Conservation (phyloP, 1,140 invertebrate species). For the Mactra quadrangularis region DNA sequence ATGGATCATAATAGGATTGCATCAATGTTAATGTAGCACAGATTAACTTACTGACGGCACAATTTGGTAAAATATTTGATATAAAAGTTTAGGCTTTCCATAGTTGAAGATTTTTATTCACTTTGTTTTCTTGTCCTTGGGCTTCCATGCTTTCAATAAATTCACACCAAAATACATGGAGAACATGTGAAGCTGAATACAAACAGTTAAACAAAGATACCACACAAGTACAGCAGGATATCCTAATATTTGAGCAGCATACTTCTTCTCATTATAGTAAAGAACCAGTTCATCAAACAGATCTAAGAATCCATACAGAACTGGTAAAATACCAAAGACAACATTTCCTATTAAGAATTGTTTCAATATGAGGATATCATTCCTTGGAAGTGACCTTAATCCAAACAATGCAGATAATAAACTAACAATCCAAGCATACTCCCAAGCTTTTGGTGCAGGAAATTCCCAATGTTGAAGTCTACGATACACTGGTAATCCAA, state of each 20-base stretch:
- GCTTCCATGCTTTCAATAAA: conserved; percentile 93
- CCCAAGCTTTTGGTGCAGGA: conserved; percentile 87
- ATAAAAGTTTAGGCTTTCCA: no score
- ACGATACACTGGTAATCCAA: conserved; percentile 68
- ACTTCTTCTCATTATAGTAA: conserved; percentile 90
- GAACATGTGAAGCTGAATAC: conserved; percentile 95
- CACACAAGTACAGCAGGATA: conserved; percentile 96
- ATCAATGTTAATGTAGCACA: neutral
- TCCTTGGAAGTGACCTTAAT: conserved; percentile 93
- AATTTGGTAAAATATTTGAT: conserved; percentile 46
- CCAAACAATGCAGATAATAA: conserved; percentile 93
- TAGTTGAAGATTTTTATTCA: no score
- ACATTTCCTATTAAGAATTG: conserved; percentile 93
- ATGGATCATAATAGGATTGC: no score
- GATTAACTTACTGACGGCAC: neutral
- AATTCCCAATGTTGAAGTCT: conserved; percentile 71
- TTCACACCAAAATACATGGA: conserved; percentile 95
- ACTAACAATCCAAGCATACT: conserved; percentile 96
- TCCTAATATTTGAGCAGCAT: conserved; percentile 83
- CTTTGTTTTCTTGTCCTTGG: conserved; percentile 67
- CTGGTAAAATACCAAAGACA: conserved; percentile 91
- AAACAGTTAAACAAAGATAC: conserved; percentile 95
- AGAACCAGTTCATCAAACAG: conserved; percentile 93
- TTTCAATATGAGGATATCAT: conserved; percentile 90
- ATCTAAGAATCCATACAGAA: conserved; percentile 91